Conservation (phyloP, 2,888 invertebrate species). For the Drosophila putrida region DNA sequence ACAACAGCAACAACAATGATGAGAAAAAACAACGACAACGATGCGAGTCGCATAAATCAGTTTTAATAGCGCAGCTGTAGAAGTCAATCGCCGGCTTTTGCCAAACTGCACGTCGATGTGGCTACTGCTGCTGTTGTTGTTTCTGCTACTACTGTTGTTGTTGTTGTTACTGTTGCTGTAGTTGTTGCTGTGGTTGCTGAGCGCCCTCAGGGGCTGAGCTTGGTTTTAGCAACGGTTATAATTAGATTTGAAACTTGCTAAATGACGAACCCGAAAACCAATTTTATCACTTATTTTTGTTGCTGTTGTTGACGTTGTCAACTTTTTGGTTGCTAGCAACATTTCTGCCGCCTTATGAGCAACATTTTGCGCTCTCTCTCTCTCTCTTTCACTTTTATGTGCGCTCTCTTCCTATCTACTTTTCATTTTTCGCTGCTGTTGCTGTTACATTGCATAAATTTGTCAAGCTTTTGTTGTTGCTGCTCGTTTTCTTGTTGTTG, state of each 20-base stretch:
- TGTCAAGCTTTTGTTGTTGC: slow-evolving; percentile 64
- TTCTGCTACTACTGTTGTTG: not conserved
- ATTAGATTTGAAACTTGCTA: slow-evolving; percentile 62
- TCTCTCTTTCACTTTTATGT: not conserved
- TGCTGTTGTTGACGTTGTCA: slow-evolving; percentile 35
- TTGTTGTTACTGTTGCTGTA: not conserved
- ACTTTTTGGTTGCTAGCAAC: slow-evolving; percentile 51
- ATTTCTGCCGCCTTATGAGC: slow-evolving; percentile 60
- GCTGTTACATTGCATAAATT: slow-evolving; percentile 74
- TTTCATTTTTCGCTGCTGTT: slow-evolving; percentile 43
- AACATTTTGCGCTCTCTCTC: slow-evolving; percentile 53
- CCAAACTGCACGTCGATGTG: slow-evolving; percentile 43
- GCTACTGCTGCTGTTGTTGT: slow-evolving; percentile 3
- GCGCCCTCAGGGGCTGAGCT: slow-evolving; percentile 24
- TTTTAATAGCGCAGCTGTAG: slow-evolving; percentile 73
- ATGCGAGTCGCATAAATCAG: slow-evolving; percentile 65
- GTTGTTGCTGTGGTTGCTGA: slow-evolving; percentile 1
- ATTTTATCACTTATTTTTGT: slow-evolving; percentile 39
- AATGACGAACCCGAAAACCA: slow-evolving; percentile 49
- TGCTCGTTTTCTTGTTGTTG: slow-evolving; percentile 22
- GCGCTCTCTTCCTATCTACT: slow-evolving; percentile 24
- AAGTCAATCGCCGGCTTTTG: slow-evolving; percentile 56
- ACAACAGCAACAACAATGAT: not conserved
- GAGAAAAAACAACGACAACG: not conserved
- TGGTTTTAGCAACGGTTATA: slow-evolving; percentile 55